Conservation (phyloP, 2,113 vertebrate species). For the Bucco capensis region DNA sequence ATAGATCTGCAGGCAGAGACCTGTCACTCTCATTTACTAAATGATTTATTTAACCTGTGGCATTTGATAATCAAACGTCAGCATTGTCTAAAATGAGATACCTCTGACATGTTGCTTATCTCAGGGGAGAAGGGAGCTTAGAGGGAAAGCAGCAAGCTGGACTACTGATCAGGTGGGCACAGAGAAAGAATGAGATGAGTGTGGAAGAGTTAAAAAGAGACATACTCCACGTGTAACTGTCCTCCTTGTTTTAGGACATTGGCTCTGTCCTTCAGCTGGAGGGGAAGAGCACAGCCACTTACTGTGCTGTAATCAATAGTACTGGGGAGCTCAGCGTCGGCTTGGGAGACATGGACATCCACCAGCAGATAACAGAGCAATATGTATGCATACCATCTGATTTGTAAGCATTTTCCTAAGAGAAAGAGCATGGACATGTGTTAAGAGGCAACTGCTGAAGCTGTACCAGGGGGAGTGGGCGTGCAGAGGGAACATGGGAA, state of each 20-base stretch:
- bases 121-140: not conserved
- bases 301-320: slow-evolving; percentile 67
- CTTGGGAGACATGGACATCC: slow-evolving; percentile 90
- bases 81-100: not conserved
- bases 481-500: not conserved
- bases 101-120: not conserved
- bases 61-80: not conserved
- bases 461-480: not conserved
- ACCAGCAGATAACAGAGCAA: slow-evolving; percentile 81
- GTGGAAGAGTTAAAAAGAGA: not conserved
- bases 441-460: not conserved
- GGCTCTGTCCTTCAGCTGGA: slow-evolving; percentile 37
- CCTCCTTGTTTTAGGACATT: slow-evolving; percentile 63
- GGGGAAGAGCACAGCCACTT: slow-evolving; percentile 64
- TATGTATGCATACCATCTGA: slow-evolving; percentile 69
- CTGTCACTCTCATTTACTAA: not conserved
- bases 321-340: slow-evolving; percentile 83
- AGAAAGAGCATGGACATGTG: not conserved
- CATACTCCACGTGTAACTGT: not conserved
- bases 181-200: not conserved
- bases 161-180: not conserved
- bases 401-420: not conserved
- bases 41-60: not conserved
- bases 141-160: not conserved
- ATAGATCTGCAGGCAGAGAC: not conserved